These are phyloP conservation scores for Hybognathus amarus DNA, from an alignment of 2,797 vertebrate species.

Conservation along the genomic window DNA sequence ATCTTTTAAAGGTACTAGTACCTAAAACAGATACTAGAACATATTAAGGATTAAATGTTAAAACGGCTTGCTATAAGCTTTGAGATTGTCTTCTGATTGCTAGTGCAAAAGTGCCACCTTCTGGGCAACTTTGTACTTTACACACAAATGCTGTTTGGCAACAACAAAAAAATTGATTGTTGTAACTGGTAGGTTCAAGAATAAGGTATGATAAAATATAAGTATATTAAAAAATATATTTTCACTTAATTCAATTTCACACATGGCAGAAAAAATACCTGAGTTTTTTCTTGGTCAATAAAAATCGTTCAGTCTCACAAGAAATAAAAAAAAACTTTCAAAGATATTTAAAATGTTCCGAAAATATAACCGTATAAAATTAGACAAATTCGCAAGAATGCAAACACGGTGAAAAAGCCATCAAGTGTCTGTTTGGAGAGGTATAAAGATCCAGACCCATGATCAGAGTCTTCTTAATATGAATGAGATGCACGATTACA, in stretches of 20 bases:
- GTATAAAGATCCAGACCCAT: slow-evolving; percentile 18
- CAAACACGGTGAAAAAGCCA: slow-evolving; percentile 2
- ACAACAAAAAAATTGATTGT: too few species aligned
- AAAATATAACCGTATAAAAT: slow-evolving; percentile 41
- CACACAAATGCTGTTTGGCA: not conserved
- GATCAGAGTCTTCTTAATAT: slow-evolving; percentile 5
- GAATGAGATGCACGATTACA: not conserved
- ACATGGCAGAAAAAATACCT: slow-evolving; percentile 40
- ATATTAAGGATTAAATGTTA: not conserved
- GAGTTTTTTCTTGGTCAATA: slow-evolving; percentile 38
- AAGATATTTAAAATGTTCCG: slow-evolving; percentile 29
- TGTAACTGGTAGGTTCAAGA: not conserved
- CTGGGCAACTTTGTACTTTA: slow-evolving; percentile 13
- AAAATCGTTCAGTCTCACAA: slow-evolving; percentile 7
- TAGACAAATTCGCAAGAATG: not conserved
- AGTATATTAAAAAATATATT: not conserved
- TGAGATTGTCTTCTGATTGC: not conserved
- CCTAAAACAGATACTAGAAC: not conserved
- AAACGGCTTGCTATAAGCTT: not conserved
- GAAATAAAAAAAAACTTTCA: slow-evolving; percentile 21
- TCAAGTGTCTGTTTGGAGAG: slow-evolving; percentile 27
- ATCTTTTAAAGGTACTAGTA: too few species aligned
- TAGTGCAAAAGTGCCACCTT: slow-evolving; percentile 48
- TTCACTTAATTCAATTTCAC: not conserved
- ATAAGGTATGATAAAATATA: not conserved